These are phyloP conservation scores for Alentia gelatinosa DNA, from an alignment of 2,888 invertebrate species.

Conservation along the genomic window DNA sequence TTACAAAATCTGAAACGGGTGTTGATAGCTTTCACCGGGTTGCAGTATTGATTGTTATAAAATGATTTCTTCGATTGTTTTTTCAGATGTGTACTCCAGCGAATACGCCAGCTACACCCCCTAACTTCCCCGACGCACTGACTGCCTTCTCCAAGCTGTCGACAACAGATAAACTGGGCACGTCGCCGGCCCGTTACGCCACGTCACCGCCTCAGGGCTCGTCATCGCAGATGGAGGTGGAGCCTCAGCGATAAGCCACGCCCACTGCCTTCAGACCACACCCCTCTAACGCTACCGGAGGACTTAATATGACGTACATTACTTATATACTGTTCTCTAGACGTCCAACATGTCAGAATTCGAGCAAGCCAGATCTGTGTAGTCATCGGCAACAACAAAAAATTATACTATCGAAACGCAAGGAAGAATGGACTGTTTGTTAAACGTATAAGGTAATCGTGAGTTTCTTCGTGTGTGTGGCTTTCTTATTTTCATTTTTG, in stretches of 20 bases:
- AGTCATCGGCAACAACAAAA: background rate
- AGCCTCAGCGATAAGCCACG: constrained; percentile 51
- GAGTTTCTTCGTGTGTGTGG: constrained; percentile 42
- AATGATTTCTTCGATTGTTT: no score
- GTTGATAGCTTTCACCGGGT: no score
- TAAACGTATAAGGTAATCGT: constrained; percentile 32
- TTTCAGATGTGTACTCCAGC: constrained; percentile 92
- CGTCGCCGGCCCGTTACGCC: constrained; percentile 72
- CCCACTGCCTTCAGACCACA: background rate
- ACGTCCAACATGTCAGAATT: constrained; percentile 44
- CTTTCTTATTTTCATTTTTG: constrained; percentile 34
- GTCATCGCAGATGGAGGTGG: constrained; percentile 52
- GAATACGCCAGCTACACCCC: constrained; percentile 96
- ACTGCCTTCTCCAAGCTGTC: constrained; percentile 93
- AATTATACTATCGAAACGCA: background rate
- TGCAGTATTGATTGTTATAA: no score
- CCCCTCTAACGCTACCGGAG: background rate
- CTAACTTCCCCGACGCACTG: constrained; percentile 94
- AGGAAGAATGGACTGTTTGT: constrained; percentile 4
- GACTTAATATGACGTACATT: constrained; percentile 1
- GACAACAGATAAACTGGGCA: constrained; percentile 83
- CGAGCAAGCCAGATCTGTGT: constrained; percentile 45
- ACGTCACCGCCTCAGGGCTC: constrained; percentile 70
- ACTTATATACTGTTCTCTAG: constrained; percentile 38
- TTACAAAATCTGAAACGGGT: no score